Evolutionary conservation across 1,140 invertebrate genomes (phyloP).

Genomic region (Epicauta chinensis): DNA sequence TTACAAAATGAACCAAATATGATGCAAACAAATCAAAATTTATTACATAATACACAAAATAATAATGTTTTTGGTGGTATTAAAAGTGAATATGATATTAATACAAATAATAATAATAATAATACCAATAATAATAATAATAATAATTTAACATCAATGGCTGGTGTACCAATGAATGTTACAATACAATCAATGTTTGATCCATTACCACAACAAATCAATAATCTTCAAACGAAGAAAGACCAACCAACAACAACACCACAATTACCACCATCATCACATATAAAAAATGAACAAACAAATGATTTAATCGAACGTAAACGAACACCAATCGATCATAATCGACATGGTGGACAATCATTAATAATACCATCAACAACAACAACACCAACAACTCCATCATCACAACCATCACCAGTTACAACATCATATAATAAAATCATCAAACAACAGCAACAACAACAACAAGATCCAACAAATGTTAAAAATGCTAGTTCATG

Average conservation of each 20-base stretch:
- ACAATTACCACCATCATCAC: too few species aligned
- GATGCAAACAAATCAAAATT: slow-evolving; percentile 14
- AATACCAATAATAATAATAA: slow-evolving; percentile 50
- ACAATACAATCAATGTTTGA: slow-evolving; percentile 58
- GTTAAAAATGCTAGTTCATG: slow-evolving; percentile 88
- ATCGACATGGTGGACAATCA: too few species aligned
- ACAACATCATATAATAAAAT: background rate
- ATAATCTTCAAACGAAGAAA: slow-evolving; percentile 40
- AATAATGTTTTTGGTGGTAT: slow-evolving; percentile 48
- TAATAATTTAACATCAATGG: slow-evolving; percentile 47
- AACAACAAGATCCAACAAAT: slow-evolving; percentile 54
- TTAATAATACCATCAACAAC: slow-evolving; percentile 10
- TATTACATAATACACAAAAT: slow-evolving; percentile 32
- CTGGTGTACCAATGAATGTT: slow-evolving; percentile 45
- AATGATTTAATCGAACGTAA: too few species aligned
- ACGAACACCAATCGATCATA: too few species aligned
- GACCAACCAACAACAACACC: slow-evolving; percentile 28
- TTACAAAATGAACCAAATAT: slow-evolving; percentile 39
- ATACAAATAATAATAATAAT: slow-evolving; percentile 49
- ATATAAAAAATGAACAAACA: slow-evolving; percentile 2
- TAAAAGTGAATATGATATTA: slow-evolving; percentile 44
- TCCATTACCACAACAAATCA: slow-evolving; percentile 43
- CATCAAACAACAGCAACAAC: background rate
- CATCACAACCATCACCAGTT: too few species aligned
- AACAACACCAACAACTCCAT: slow-evolving; percentile 2